These are phyloP conservation scores for Xenotilapia caudafasciata DNA, from an alignment of 2,113 vertebrate species.

Conservation along the genomic window DNA sequence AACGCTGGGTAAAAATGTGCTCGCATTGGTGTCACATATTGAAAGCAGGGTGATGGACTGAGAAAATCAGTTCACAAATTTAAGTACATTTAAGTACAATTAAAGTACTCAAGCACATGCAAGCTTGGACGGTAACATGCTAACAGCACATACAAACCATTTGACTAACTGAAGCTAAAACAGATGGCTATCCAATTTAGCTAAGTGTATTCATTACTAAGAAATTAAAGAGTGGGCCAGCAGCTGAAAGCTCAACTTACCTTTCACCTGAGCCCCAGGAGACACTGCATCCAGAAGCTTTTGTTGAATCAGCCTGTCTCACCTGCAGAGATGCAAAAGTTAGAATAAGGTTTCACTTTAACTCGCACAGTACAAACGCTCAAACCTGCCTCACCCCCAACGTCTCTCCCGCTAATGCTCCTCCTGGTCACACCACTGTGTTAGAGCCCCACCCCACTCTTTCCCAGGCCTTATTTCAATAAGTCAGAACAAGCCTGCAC, in stretches of 20 bases:
- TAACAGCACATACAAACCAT: not conserved
- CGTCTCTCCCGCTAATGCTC: constrained; percentile 13
- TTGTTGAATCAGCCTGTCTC: constrained; percentile 39
- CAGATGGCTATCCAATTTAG: not conserved
- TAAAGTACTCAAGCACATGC: not conserved
- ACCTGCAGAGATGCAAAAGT: constrained; percentile 40
- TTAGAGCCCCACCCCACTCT: not conserved
- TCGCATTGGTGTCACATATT: constrained; percentile 10
- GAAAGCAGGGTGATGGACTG: constrained; percentile 12
- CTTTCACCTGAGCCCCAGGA: constrained; percentile 58
- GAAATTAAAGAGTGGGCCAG: not conserved
- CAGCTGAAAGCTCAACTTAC: constrained; percentile 46
- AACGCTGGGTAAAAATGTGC: constrained; percentile 10
- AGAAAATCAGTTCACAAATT: not conserved
- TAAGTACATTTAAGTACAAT: not conserved
- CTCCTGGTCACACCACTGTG: constrained; percentile 53
- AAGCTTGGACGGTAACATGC: not conserved
- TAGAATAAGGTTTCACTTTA: constrained; percentile 21
- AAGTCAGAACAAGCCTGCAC: not conserved
- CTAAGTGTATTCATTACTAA: constrained; percentile 7
- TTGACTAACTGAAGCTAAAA: not conserved
- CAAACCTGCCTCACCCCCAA: not conserved
- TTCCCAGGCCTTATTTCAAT: not conserved
- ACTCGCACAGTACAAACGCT: not conserved
- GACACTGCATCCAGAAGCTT: constrained; percentile 54